Evolutionary conservation across 2,888 invertebrate species (phyloP).

Genomic region (Spodoptera littoralis): DNA sequence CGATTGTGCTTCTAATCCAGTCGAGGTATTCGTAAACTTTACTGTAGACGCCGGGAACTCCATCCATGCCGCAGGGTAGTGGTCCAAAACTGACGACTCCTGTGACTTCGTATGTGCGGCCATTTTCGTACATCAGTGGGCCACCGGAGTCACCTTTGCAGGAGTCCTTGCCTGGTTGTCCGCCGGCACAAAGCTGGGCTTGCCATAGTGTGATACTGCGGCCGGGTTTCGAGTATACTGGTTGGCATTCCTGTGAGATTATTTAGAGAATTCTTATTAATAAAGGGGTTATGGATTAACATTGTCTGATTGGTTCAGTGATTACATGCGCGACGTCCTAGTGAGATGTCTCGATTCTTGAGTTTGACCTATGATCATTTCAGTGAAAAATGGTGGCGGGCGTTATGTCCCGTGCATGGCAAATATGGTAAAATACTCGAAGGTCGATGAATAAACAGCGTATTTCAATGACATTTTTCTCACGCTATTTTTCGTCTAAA

Average conservation of each 20-base stretch:
- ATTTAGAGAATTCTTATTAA: neutral
- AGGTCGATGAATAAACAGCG: no score
- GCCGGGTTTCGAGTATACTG: constrained; percentile 22
- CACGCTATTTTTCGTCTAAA: no score
- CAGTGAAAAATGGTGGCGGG: no score
- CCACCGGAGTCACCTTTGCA: constrained; percentile 91
- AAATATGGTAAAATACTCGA: no score
- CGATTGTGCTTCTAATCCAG: constrained; percentile 83
- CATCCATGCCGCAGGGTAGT: constrained; percentile 87
- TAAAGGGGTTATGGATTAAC: no score
- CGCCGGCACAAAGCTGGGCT: constrained; percentile 44
- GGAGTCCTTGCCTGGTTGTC: constrained; percentile 65
- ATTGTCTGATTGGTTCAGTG: no score
- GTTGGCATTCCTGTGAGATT: constrained; percentile 36
- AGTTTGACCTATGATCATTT: no score
- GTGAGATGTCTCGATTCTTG: no score
- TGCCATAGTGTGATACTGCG: constrained; percentile 30
- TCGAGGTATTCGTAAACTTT: constrained; percentile 87
- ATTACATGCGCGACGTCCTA: no score
- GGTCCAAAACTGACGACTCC: constrained; percentile 91
- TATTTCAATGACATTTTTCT: no score
- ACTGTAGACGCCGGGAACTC: constrained; percentile 90
- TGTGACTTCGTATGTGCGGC: constrained; percentile 62
- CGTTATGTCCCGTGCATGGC: no score
- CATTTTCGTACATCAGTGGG: constrained; percentile 86